Evolutionary conservation across 2,113 vertebrate species (phyloP).

Genomic region (Hipposideros armiger): DNA sequence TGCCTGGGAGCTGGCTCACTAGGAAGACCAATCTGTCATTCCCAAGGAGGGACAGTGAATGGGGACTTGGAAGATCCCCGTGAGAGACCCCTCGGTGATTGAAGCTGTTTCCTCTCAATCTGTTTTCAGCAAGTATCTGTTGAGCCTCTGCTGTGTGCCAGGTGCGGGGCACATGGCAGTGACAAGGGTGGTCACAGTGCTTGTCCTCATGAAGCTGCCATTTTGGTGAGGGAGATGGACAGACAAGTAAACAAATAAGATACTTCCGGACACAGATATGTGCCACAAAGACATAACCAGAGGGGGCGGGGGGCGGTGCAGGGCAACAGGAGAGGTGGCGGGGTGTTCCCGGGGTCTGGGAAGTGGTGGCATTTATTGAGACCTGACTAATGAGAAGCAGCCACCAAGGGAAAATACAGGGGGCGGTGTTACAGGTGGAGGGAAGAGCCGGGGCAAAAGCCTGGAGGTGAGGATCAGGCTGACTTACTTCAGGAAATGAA

Average conservation of each 20-base stretch:
- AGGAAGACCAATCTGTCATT: not conserved
- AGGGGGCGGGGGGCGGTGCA: no score
- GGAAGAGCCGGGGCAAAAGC: not conserved
- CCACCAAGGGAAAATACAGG: not conserved
- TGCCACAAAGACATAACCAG: rapidly evolving
- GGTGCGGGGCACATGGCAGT: not conserved
- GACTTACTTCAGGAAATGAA: not conserved
- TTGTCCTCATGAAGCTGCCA: not conserved
- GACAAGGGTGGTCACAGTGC: not conserved
- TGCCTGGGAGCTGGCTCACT: rapidly evolving
- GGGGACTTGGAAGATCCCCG: not conserved
- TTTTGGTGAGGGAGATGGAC: not conserved
- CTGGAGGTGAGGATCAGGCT: not conserved
- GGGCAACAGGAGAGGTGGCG: rapidly evolving
- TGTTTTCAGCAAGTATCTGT: not conserved
- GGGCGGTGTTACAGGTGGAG: not conserved
- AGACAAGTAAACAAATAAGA: not conserved
- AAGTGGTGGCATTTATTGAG: not conserved
- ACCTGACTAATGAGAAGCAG: not conserved
- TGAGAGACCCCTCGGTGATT: not conserved
- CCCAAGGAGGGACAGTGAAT: no score
- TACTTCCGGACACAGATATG: rapidly evolving
- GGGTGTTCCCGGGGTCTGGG: not conserved
- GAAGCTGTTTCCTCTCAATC: not conserved
- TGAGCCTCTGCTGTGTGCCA: not conserved